Evolutionary conservation across 2,113 vertebrate species (phyloP), one percentile per base, ranked within the genome.

Genomic region (Ivindomyrus marchei): DNA sequence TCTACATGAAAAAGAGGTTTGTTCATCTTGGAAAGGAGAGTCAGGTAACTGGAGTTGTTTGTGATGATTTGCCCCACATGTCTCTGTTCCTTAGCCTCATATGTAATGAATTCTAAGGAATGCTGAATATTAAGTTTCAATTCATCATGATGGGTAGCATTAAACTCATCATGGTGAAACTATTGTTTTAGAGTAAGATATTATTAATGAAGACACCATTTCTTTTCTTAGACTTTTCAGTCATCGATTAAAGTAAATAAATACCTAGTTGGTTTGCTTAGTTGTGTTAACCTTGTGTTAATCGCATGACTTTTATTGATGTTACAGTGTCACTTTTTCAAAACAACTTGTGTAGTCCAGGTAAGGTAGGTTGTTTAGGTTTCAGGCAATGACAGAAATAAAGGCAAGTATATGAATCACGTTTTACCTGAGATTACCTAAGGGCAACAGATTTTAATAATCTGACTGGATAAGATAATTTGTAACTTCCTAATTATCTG

Each of bases 401-500:
- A 80, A 42, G 31, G 36, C 74, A 0, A 70, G 27, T 27, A 70
- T 31, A 31, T 70, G 62, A 70, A 70, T 31, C 62, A 70, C 27
- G 13, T 42, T 80, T 80, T 39, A 80, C 74, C 36, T 39, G 36
- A 42, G 31, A 77, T 77, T 77, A 77, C 27, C 27, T 77, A 39
- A 77, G 31, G 70, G 70, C 36, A 80, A 42, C 74, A 80, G 74
- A 80, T 19, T 36, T 80, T 42, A 80, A 80, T 80, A 80, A 80
- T 80, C 36, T 80, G 74, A 36, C 74, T 80, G 74, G 36, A 80
- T 80, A 80, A 80, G 36, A 80, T 80, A 80, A 80, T 80, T 36
- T 80, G 74, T 80, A 80, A 80, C 74, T 80, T 80, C 74, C 74
- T 80, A 80, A 80, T 80, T 80, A 80, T 80, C 74, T 39, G 36